Evolutionary conservation across 1,140 invertebrate genomes (phyloP).

Genomic region (Microplitis mediator): DNA sequence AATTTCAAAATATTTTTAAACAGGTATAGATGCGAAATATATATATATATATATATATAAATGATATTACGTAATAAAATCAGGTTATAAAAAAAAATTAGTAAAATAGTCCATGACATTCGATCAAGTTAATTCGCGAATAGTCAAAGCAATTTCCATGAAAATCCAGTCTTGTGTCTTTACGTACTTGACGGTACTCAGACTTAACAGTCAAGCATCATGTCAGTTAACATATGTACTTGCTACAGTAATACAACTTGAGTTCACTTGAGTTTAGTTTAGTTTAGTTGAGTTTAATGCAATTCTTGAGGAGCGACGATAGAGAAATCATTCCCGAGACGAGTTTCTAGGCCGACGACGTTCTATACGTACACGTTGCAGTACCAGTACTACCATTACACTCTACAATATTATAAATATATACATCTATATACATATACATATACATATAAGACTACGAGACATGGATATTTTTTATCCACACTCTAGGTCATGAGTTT

Average conservation of each 20-base stretch:
- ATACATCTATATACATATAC: not conserved
- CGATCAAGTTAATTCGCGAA: not conserved
- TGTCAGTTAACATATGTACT: no score
- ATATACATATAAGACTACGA: not conserved
- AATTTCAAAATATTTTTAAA: no score
- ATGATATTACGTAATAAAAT: no score
- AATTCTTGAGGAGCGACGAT: conserved; percentile 15
- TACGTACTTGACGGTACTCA: not conserved
- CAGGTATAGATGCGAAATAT: no score
- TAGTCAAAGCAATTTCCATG: not conserved
- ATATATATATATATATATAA: no score
- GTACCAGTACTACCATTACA: not conserved
- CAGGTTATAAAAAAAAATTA: not conserved
- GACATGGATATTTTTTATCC: conserved; percentile 9
- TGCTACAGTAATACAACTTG: no score
- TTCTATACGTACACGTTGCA: not conserved
- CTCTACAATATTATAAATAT: not conserved
- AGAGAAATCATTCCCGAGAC: conserved; percentile 22
- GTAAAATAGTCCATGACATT: conserved; percentile 9
- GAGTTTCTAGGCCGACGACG: conserved; percentile 22
- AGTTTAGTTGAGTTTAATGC: not conserved
- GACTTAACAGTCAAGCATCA: not conserved
- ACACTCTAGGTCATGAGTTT: conserved; percentile 24
- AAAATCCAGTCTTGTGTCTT: not conserved
- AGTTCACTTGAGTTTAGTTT: no score